Conservation (phyloP, 1,140 invertebrate species). For the Spodoptera litura region DNA sequence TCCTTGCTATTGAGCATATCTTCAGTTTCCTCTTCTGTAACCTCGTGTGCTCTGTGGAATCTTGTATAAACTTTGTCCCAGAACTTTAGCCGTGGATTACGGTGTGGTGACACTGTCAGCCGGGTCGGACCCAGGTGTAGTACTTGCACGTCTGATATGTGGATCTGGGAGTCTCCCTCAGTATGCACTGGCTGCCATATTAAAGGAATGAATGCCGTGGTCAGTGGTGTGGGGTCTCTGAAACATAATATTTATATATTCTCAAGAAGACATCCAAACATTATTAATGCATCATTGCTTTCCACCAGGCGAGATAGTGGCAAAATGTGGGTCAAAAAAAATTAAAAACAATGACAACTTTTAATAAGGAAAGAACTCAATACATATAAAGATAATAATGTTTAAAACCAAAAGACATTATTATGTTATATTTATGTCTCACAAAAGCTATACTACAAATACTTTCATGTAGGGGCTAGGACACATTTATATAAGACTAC, state of each 20-base stretch:
- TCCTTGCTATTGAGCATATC: background rate
- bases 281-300: no score
- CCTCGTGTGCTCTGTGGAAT: constrained; percentile 60
- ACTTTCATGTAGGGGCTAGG: background rate
- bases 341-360: background rate
- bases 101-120: constrained; percentile 51
- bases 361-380: background rate
- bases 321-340: no score
- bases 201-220: constrained; percentile 64
- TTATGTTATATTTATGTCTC: no score
- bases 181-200: constrained; percentile 69
- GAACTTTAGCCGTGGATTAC: constrained; percentile 61
- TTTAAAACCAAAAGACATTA: no score
- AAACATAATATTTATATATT: constrained; percentile 42
- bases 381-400: no score
- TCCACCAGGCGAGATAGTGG: no score
- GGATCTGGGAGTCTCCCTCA: constrained; percentile 20
- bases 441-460: no score
- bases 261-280: background rate
- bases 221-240: constrained; percentile 80
- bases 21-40: background rate
- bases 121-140: constrained; percentile 54
- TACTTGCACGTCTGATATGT: constrained; percentile 54
- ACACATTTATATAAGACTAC: no score
- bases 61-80: constrained; percentile 75